Evolutionary conservation across 2,888 invertebrate genomes (phyloP).

Genomic region (Vesta saturnalis): DNA sequence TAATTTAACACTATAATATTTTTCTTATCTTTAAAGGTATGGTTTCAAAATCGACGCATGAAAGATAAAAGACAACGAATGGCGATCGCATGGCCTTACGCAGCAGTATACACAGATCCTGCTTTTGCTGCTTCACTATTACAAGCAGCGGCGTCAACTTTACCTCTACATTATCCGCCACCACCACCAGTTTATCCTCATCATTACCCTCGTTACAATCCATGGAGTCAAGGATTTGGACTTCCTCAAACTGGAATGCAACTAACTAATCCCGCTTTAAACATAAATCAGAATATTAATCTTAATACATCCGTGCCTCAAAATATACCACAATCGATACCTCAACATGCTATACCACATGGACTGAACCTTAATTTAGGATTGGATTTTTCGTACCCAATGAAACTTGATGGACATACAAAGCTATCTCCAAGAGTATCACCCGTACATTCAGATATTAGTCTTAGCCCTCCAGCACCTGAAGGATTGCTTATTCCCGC

Average conservation of each 20-base stretch:
- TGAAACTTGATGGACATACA: conserved; percentile 35
- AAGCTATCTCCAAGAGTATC: conserved; percentile 47
- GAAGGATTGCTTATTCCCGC: conserved; percentile 57
- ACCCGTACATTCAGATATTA: conserved; percentile 58
- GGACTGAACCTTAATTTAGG: conserved; percentile 52
- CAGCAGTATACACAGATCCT: conserved; percentile 93
- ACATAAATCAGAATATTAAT: conserved; percentile 46
- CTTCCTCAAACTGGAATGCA: conserved; percentile 64
- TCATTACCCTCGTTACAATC: conserved; percentile 68
- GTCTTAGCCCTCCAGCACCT: conserved; percentile 57
- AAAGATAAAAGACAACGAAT: conserved; percentile 97
- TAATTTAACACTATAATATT: background rate
- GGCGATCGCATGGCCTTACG: conserved; percentile 95
- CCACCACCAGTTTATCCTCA: conserved; percentile 69
- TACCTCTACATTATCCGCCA: conserved; percentile 65
- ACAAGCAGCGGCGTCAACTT: conserved; percentile 83
- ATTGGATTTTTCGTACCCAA: conserved; percentile 50
- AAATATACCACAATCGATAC: conserved; percentile 59
- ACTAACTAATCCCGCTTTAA: conserved; percentile 57
- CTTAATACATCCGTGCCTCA: conserved; percentile 57
- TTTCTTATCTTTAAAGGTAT: conserved; percentile 73
- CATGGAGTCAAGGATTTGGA: conserved; percentile 63
- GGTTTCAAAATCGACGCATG: conserved; percentile 98
- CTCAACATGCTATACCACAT: conserved; percentile 51
- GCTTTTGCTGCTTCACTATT: conserved; percentile 91